Evolutionary conservation across 2,113 vertebrate species (phyloP).

Genomic region (Burhinus bistriatus): DNA sequence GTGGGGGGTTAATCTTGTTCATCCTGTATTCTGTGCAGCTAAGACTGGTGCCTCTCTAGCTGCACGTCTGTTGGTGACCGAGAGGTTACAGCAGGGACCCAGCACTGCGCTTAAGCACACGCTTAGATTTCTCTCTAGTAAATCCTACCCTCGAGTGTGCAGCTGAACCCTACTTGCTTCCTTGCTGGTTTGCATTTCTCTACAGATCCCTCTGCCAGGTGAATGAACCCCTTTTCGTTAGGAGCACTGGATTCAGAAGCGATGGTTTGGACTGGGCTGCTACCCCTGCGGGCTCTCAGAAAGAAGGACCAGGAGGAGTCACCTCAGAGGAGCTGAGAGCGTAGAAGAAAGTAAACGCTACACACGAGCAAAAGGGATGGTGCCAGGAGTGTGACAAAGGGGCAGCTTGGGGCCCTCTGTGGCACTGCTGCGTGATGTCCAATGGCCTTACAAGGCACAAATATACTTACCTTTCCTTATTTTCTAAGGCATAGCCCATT

Average conservation of each 20-base stretch:
- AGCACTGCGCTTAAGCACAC: background rate
- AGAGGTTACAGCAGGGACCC: background rate
- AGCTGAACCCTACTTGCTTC: background rate
- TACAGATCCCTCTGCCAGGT: background rate
- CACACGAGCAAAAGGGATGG: background rate
- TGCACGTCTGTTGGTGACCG: background rate
- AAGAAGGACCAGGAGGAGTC: background rate
- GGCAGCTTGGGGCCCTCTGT: too few relatives aligned
- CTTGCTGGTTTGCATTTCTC: background rate
- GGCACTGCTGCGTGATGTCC: background rate
- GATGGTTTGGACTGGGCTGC: background rate
- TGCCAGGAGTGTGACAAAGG: background rate
- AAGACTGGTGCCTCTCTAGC: background rate
- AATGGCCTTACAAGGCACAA: background rate
- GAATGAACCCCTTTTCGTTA: background rate
- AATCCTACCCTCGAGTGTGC: rapidly evolving
- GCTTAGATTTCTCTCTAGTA: background rate
- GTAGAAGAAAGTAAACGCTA: background rate
- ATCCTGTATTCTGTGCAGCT: background rate
- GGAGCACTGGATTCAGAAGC: background rate
- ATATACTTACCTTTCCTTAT: background rate
- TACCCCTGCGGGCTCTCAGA: background rate
- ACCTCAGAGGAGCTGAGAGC: background rate
- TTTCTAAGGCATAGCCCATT: background rate
- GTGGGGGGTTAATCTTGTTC: background rate